A percentile compares a stretch with the other conserved stretches of the same genome.
phyloP scores from a whole-genome alignment of 2,888 invertebrate species.

The Rhaphigaster nebulosa region DNA sequence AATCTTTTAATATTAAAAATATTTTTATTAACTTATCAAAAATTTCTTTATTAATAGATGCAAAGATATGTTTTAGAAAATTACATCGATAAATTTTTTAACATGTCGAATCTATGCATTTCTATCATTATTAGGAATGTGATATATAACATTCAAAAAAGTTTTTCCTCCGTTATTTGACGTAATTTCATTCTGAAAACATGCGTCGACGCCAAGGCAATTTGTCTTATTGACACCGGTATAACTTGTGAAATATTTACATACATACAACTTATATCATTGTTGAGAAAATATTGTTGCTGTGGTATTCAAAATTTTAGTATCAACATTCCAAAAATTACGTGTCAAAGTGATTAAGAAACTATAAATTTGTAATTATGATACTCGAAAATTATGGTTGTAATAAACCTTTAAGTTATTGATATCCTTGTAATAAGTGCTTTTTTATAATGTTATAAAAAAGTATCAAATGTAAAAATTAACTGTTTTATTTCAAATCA shows the following conservation, averaged over 20 bases:
- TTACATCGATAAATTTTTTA: too few species aligned
- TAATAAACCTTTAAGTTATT: neutral
- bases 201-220: neutral
- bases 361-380: neutral
- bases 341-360: neutral
- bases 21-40: too few species aligned
- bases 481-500: too few species aligned
- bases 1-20: too few species aligned
- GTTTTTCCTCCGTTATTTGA: neutral
- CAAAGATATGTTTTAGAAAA: too few species aligned
- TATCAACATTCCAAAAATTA: neutral
- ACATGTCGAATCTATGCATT: neutral
- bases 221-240: neutral
- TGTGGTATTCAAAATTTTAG: neutral
- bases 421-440: neutral
- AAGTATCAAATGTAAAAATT: neutral
- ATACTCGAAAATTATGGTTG: neutral
- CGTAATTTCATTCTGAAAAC: neutral
- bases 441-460: neutral
- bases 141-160: neutral
- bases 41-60: too few species aligned
- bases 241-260: neutral
- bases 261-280: neutral
- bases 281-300: neutral
- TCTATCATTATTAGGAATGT: neutral